Conservation (phyloP, 2,797 vertebrate species). For the Danio choprae region DNA sequence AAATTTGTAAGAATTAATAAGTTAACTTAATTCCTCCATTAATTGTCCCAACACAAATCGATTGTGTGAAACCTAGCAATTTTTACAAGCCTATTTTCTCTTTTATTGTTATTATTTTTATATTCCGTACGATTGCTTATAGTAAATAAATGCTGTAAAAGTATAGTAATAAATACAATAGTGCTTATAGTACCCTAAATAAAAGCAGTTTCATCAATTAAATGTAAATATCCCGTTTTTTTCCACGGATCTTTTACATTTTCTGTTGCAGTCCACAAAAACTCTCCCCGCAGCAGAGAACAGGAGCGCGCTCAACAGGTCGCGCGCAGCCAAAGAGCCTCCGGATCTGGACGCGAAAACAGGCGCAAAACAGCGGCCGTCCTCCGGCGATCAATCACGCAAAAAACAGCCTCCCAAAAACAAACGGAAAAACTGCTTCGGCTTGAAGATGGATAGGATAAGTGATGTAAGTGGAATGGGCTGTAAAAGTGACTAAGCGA, state of each 20-base stretch:
- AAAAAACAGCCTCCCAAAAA: conserved; percentile 25
- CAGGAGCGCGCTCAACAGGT: conserved; percentile 1
- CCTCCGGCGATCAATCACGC: conserved; percentile 11
- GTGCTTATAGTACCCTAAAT: no score
- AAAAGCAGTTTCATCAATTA: neutral
- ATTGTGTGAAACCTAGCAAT: no score
- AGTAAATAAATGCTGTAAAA: neutral
- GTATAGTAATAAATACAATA: no score
- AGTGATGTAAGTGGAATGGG: conserved; percentile 83
- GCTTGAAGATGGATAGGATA: conserved; percentile 84
- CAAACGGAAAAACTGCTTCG: conserved; percentile 79
- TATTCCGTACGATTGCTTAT: neutral
- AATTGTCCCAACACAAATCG: no score
- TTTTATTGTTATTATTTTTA: no score
- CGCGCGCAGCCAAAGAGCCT: conserved; percentile 4
- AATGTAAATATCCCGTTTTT: neutral
- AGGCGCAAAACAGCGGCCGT: neutral
- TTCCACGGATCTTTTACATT: neutral
- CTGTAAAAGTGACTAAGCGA: conserved; percentile 73
- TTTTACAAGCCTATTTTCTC: no score
- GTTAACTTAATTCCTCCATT: no score
- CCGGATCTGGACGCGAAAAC: conserved; percentile 4
- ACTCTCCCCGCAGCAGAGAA: conserved; percentile 11
- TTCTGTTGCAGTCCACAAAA: conserved; percentile 14
- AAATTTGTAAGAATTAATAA: no score